A percentile compares a stretch with the other conserved stretches of the same genome.
These are phyloP conservation scores for Acanthacorydalis orientalis DNA, from an alignment of 2,888 invertebrate genomes.

Conservation along the genomic window DNA sequence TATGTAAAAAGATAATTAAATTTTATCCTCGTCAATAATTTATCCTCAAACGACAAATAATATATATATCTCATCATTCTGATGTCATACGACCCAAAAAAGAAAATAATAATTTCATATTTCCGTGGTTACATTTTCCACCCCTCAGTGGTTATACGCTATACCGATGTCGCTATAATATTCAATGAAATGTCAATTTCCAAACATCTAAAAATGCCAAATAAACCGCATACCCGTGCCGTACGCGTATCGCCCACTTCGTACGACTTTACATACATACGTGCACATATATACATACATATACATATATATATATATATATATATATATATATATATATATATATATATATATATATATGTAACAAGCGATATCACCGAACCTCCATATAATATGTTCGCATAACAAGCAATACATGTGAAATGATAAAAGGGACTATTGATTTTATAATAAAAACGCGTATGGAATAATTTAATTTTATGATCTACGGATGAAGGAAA, in stretches of 20 bases:
- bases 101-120: too few species aligned
- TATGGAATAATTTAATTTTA: conserved; percentile 1
- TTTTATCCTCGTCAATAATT: too few species aligned
- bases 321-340: not conserved
- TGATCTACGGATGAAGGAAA: not conserved
- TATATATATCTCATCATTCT: too few species aligned
- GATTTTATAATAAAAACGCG: conserved; percentile 4
- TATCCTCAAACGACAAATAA: too few species aligned
- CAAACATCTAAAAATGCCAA: not conserved
- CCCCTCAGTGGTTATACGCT: not conserved
- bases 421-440: not conserved
- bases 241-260: too few species aligned
- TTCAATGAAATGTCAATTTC: not conserved
- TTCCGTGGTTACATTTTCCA: not conserved
- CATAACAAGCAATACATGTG: too few species aligned
- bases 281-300: too few species aligned
- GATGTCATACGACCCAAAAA: too few species aligned
- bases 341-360: not conserved
- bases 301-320: too few species aligned
- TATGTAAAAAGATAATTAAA: too few species aligned
- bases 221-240: not conserved
- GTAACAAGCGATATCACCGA: not conserved
- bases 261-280: too few species aligned
- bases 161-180: not conserved
- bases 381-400: not conserved